phyloP scores from a whole-genome alignment of 2,797 vertebrate species.

The Amblyraja radiata region DNA sequence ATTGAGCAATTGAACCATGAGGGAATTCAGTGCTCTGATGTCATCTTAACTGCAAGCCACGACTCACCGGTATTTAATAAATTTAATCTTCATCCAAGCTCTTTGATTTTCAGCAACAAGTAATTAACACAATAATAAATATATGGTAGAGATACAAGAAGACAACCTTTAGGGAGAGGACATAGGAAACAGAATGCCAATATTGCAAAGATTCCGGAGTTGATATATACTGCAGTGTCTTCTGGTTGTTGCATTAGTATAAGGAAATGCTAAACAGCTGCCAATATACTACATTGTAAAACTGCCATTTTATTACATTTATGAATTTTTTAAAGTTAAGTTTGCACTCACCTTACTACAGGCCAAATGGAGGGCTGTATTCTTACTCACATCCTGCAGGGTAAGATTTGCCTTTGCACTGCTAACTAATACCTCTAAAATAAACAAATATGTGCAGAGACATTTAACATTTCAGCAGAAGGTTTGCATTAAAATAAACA shows the following conservation, averaged over 20 bases:
- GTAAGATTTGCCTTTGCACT: slow-evolving; percentile 93
- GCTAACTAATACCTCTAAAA: slow-evolving; percentile 87
- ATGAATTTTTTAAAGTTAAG: not conserved
- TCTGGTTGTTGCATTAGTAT: not conserved
- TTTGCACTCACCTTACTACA: slow-evolving; percentile 81
- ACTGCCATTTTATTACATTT: not conserved
- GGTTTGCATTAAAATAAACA: not conserved
- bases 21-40: not conserved
- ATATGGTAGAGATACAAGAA: not conserved
- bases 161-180: not conserved
- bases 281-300: not conserved
- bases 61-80: not conserved
- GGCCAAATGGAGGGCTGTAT: slow-evolving; percentile 93
- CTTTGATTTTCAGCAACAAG: not conserved
- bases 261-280: not conserved
- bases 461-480: slow-evolving; percentile 33
- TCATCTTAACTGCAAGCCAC: not conserved
- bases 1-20: not conserved
- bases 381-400: slow-evolving; percentile 86
- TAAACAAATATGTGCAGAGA: not conserved
- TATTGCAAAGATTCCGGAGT: not conserved
- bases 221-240: not conserved
- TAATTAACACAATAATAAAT: not conserved
- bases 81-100: not conserved
- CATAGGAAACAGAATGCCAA: not conserved